phyloP scores from a whole-genome alignment of 2,113 vertebrate genomes.

The Chloroceryle aenea region DNA sequence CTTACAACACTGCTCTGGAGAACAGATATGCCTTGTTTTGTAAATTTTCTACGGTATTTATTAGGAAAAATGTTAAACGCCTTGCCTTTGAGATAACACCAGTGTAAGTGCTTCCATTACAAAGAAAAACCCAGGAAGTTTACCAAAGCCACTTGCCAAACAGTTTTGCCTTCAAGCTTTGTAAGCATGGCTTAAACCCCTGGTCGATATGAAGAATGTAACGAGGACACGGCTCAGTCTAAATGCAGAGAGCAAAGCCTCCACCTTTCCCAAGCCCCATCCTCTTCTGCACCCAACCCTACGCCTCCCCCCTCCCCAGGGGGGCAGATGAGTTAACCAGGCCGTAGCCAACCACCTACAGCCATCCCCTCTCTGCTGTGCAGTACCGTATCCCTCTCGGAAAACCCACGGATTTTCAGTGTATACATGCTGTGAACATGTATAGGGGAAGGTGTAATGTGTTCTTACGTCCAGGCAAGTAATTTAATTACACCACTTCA shows the following conservation, averaged over 20 bases:
- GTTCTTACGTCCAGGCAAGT: slow-evolving; percentile 70
- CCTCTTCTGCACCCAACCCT: neutral
- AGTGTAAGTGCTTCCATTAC: slow-evolving; percentile 75
- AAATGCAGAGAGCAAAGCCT: neutral
- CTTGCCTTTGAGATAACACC: slow-evolving; percentile 76
- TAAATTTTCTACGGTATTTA: slow-evolving; percentile 83
- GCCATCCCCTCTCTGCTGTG: slow-evolving; percentile 76
- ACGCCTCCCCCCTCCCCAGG: neutral
- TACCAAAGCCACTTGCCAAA: slow-evolving; percentile 86
- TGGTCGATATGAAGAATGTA: slow-evolving; percentile 47
- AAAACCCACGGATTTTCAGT: slow-evolving; percentile 59
- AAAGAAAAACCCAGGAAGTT: slow-evolving; percentile 60
- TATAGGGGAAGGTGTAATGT: slow-evolving; percentile 80
- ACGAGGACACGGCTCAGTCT: slow-evolving; percentile 37
- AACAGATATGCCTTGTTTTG: slow-evolving; percentile 78
- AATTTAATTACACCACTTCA: slow-evolving; percentile 76
- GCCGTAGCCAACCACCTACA: neutral
- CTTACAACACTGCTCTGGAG: slow-evolving; percentile 57
- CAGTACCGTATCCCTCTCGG: slow-evolving; percentile 64
- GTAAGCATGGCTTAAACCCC: slow-evolving; percentile 47
- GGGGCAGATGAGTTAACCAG: neutral
- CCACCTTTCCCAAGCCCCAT: neutral
- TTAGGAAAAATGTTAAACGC: slow-evolving; percentile 74
- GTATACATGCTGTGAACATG: slow-evolving; percentile 80
- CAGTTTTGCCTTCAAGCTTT: slow-evolving; percentile 69